Evolutionary conservation across 2,888 invertebrate genomes (phyloP).

Genomic region (Drosophila greeni): DNA sequence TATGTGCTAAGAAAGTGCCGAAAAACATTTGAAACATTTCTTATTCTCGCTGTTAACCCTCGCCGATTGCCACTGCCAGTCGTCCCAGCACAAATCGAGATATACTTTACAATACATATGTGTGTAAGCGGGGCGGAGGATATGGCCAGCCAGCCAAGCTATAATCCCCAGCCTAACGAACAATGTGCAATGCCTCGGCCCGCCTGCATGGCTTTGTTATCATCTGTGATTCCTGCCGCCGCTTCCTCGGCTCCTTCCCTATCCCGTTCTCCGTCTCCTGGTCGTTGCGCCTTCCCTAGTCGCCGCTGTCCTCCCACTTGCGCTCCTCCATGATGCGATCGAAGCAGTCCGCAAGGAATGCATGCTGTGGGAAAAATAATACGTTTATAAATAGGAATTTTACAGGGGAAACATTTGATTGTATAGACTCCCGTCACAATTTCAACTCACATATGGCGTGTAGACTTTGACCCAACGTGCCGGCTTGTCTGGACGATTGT

Average conservation of each 20-base stretch:
- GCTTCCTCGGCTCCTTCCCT: conserved; percentile 9
- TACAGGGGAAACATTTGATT: background rate
- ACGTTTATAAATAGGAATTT: background rate
- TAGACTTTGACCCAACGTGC: conserved; percentile 91
- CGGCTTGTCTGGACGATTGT: conserved; percentile 88
- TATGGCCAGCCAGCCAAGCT: conserved; percentile 12
- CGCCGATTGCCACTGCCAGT: conserved; percentile 27
- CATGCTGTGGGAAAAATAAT: conserved; percentile 64
- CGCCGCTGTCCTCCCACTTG: conserved; percentile 90
- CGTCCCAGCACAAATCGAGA: conserved; percentile 21
- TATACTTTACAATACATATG: conserved; percentile 27
- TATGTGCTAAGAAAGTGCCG: conserved; percentile 59
- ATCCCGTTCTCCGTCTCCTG: conserved; percentile 4
- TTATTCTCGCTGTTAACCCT: conserved; percentile 28
- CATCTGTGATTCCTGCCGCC: conserved; percentile 16
- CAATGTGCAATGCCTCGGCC: conserved; percentile 39
- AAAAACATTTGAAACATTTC: conserved; percentile 57
- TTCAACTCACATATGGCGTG: conserved; percentile 87
- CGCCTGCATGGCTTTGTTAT: conserved; percentile 15
- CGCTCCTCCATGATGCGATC: conserved; percentile 96
- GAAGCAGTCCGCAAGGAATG: conserved; percentile 87
- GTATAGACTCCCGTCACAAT: too few relatives aligned
- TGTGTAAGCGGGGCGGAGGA: background rate
- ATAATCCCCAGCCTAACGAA: conserved; percentile 18
- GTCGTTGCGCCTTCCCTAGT: conserved; percentile 79